Evolutionary conservation across 2,888 invertebrate species (phyloP), one percentile per base, ranked within the genome.

Genomic region (Tetramorium bicarinatum): DNA sequence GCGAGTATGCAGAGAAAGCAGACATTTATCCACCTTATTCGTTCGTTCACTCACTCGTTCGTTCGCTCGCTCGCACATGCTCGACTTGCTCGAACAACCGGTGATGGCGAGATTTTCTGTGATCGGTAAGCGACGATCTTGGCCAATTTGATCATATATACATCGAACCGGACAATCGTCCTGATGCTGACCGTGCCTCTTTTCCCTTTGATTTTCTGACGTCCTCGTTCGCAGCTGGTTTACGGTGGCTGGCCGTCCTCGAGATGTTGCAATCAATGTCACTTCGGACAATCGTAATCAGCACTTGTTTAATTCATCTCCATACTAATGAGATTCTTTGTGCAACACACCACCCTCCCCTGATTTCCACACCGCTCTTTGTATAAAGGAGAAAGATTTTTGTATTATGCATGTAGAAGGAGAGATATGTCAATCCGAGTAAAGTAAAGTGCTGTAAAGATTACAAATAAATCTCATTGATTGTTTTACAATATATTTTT

Each of bases 1-100:
- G 56, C 34, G 47, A 80, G 72, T 80, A 59, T 72, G 59, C 34
- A 72, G 79, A 80, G 59, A 72, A 80, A 80, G 79, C 72, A 72
- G 47, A 56, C 59, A 80, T 80, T 79, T 79, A 72, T 47, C 13
- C 21, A 47, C 47, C 56, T 72, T 72, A 69, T 79, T 79, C 49
- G 62, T n/a, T 41, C 64, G 25, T 25, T 75, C 41, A 15, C 7
- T 69, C 69, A 11, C 2, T 74, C 38, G 15, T 11, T 34, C 54
- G n/a, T 18, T 34, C 44, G n/a, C 29, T 69, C 77, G 54, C 47
- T 59, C 47, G 21, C 41, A 38, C 56, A 44, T 71, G 59, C 21
- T 79, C 34, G 56, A 79, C 7, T 79, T 79, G 71, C 56, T 67
- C 34, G 44, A 44, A 69, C 56, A 69, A 79, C 71, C 47, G 44